These are phyloP conservation scores for Rana temporaria DNA, from an alignment of 2,113 vertebrate species.

Conservation along the genomic window DNA sequence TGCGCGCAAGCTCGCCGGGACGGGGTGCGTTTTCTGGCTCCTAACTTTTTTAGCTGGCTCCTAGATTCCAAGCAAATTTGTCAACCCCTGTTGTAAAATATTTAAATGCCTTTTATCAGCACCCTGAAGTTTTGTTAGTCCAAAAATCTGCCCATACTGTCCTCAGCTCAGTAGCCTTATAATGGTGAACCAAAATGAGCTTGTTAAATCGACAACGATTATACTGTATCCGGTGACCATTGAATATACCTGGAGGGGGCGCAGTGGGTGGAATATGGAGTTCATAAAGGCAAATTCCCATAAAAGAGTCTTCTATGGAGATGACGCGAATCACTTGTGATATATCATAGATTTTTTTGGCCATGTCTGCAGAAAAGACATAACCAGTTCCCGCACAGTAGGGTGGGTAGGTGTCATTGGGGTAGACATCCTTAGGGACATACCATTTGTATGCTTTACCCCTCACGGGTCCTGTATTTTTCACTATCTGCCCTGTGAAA, in stretches of 20 bases:
- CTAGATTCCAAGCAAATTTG: too few species aligned
- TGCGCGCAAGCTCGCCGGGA: too few species aligned
- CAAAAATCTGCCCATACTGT: background rate
- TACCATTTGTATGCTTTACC: constrained; percentile 22
- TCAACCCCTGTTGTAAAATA: too few species aligned
- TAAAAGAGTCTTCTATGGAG: constrained; percentile 56
- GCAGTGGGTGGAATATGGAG: background rate
- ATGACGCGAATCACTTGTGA: background rate
- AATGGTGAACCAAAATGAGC: constrained; percentile 32
- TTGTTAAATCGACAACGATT: constrained; percentile 31
- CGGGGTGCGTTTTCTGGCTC: too few species aligned
- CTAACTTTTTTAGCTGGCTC: too few species aligned
- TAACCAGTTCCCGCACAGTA: constrained; percentile 60
- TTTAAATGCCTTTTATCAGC: background rate
- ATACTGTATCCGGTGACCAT: constrained; percentile 34
- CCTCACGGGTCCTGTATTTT: background rate
- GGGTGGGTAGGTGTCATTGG: constrained; percentile 11
- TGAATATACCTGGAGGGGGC: constrained; percentile 36
- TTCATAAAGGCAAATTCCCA: constrained; percentile 55
- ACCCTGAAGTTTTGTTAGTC: background rate
- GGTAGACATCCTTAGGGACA: constrained; percentile 50
- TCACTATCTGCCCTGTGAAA: constrained; percentile 51
- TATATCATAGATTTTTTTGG: constrained; percentile 45
- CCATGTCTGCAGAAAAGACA: constrained; percentile 50
- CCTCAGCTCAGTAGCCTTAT: background rate